Percentiles rank a stretch among this genome's conserved stretches.
Evolutionary conservation across 2,113 vertebrate genomes (phyloP).

Genomic region (Rhombomys opimus): DNA sequence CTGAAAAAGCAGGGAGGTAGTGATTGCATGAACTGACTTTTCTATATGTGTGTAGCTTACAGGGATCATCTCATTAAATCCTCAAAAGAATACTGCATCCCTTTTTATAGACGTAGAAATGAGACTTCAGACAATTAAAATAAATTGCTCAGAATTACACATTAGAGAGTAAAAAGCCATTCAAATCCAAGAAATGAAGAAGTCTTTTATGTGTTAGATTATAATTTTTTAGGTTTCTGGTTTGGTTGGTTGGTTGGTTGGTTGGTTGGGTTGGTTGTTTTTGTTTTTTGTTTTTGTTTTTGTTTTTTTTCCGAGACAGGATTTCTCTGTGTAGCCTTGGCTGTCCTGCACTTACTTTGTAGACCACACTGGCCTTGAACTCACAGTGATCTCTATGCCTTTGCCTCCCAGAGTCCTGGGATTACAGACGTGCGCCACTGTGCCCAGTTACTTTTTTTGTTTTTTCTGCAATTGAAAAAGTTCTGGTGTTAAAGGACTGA

Average conservation of each 20-base stretch:
- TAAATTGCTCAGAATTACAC: constrained; percentile 34
- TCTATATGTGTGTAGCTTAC: not conserved
- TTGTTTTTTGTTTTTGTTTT: too few relatives aligned
- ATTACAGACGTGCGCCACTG: too few relatives aligned
- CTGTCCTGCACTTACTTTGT: too few relatives aligned
- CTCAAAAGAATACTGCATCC: not conserved
- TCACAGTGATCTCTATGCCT: too few relatives aligned
- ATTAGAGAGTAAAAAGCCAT: constrained; percentile 22
- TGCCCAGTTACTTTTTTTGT: too few relatives aligned
- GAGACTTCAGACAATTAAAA: constrained; percentile 54
- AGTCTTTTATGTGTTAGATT: constrained; percentile 36
- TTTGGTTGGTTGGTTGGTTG: too few relatives aligned
- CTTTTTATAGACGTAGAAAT: constrained; percentile 47
- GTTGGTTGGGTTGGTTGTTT: too few relatives aligned
- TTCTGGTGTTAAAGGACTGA: not conserved
- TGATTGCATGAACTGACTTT: not conserved
- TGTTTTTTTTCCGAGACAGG: too few relatives aligned
- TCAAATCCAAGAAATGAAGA: constrained; percentile 33
- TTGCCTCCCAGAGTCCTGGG: too few relatives aligned
- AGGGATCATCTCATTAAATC: not conserved
- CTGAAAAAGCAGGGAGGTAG: constrained; percentile 34
- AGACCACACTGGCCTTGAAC: too few relatives aligned
- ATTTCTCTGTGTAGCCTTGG: too few relatives aligned
- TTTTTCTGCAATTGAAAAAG: constrained; percentile 39
- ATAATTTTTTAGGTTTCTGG: not conserved